phyloP scores from a whole-genome alignment of 2,113 vertebrate species.

The Callaeas wilsoni region DNA sequence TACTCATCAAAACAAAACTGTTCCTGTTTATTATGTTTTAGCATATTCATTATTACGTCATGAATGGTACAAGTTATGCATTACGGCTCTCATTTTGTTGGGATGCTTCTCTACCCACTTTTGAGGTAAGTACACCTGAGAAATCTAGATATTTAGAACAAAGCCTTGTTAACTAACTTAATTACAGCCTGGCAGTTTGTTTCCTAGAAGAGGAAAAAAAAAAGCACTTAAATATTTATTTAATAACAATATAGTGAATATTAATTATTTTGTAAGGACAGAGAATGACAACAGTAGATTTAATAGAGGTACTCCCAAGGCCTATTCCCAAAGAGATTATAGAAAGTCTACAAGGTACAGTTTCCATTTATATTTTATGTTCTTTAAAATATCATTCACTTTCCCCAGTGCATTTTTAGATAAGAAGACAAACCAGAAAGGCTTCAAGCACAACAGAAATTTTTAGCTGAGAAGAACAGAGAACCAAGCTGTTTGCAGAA shows the following conservation, averaged over 20 bases:
- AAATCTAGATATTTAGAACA: slow-evolving; percentile 69
- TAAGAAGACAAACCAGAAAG: background rate
- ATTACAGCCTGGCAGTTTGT: slow-evolving; percentile 83
- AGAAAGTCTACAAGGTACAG: background rate
- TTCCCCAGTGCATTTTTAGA: background rate
- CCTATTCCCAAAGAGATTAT: background rate
- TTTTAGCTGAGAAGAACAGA: background rate
- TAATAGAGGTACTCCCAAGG: background rate
- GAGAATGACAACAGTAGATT: background rate
- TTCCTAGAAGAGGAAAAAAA: slow-evolving; percentile 54
- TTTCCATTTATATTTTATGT: background rate
- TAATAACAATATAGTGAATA: background rate
- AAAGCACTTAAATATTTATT: background rate
- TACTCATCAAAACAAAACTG: background rate
- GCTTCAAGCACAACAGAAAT: background rate
- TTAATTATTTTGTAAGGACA: background rate
- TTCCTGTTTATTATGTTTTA: background rate
- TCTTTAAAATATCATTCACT: background rate
- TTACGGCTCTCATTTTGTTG: slow-evolving; percentile 81
- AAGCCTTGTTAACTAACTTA: slow-evolving; percentile 66
- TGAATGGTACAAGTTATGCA: background rate
- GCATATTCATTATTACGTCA: background rate
- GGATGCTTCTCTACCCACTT: slow-evolving; percentile 90
- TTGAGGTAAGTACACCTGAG: slow-evolving; percentile 75
- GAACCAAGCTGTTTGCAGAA: background rate